A percentile compares a stretch with the other conserved stretches of the same genome.
Evolutionary conservation across 2,797 vertebrate genomes (phyloP).

Genomic region (Lateolabrax maculatus): DNA sequence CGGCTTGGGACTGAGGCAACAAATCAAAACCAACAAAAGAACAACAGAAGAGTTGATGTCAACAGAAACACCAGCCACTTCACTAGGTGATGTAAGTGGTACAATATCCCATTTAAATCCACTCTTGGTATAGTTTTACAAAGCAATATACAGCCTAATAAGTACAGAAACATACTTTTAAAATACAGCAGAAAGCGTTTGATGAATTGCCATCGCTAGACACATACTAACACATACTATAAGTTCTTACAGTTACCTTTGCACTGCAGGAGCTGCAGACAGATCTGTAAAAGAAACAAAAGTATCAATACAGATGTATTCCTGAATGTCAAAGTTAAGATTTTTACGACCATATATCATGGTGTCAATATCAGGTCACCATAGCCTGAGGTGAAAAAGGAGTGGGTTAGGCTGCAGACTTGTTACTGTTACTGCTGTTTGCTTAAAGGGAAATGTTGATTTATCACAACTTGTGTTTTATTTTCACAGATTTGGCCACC

Average conservation of each 20-base stretch:
- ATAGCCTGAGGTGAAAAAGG: too few relatives aligned
- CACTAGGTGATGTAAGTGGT: neutral
- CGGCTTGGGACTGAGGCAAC: constrained; percentile 58
- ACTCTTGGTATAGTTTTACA: neutral
- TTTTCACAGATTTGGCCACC: neutral
- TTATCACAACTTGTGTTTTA: neutral
- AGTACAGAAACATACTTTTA: neutral
- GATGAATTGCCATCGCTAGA: neutral
- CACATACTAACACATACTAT: neutral
- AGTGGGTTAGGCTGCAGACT: too few relatives aligned
- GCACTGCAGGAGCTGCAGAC: constrained; percentile 92
- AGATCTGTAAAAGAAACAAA: constrained; percentile 82
- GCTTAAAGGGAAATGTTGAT: neutral
- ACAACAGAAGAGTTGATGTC: constrained; percentile 44
- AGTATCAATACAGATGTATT: neutral
- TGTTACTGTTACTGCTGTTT: neutral
- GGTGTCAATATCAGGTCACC: too few relatives aligned
- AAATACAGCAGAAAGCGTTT: neutral
- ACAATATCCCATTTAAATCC: neutral
- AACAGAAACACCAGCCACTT: constrained; percentile 39
- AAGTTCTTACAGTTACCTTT: constrained; percentile 86
- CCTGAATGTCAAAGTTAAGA: neutral
- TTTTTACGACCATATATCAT: too few relatives aligned
- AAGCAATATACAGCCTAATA: neutral
- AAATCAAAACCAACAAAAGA: constrained; percentile 50